Base-by-base conservation (phyloP, 2,113 vertebrate species). In the Macrotus californicus region DNA sequence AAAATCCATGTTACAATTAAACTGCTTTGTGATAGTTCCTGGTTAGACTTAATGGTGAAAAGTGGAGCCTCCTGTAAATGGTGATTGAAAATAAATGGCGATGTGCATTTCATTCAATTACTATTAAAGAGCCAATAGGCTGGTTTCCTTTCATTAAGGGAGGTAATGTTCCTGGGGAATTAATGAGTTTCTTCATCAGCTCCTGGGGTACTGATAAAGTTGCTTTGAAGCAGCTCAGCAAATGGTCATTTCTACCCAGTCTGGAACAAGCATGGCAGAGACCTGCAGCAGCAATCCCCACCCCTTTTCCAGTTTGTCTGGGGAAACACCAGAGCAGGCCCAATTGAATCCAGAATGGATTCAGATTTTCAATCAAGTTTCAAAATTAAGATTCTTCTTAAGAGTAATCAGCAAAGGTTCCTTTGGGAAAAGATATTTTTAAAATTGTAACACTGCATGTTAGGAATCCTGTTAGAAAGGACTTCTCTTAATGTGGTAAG, bases 71-170 rank as follows among this genome's bases (percentile, higher is more conserved):
- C 54, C 67, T 93, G 43, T 72, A 92, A 92, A 89, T 31, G 41
- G 56, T 92, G 86, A 95, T 84, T 96, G 70, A 82, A 94, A 96
- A 88, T 80, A 90, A 76, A 94, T 93, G 59, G 82, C 66, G 13
- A 48, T 36, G 56, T 43, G 84, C 54, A 91, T 56, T 91, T 96
- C 85, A 87, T 31, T 80, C 64, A 93, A 79, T 92, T 83, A 64
- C 85, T 87, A 90, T 52, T 90, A 92, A 90, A 89, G 84, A 89
- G 48, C 64, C 70, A 80, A 81, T 29, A 52, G 64, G 31, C 31
- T 94, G 16, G 87, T 95, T 95, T 76, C 56, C 11, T 90, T 96
- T 90, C 46, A 96, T 94, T 94, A 95, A 88, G 13, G 41, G 77
- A 93, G 61, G 67, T 82, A 91, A 93, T 85, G 36, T 88, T 91